Evolutionary conservation across 1,140 invertebrate genomes (phyloP), one percentile per base, ranked within the genome.

Genomic region (Neodiprion fabricii): DNA sequence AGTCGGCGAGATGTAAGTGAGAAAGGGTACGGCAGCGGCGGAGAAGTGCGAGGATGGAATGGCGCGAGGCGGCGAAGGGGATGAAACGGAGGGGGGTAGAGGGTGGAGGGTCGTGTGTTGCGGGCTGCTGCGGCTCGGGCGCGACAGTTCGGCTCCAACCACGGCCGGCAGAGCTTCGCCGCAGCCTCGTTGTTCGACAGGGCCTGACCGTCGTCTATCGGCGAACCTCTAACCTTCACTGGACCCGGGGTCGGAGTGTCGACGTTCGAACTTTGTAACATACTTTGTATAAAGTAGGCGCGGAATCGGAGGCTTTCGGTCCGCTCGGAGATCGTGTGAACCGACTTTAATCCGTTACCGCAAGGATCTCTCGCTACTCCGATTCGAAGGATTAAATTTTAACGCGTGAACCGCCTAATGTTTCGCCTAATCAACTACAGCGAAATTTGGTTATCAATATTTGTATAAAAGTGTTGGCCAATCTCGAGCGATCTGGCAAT

Each of bases 111-210:
- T 85, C 81, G 85, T 84, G 83, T 84, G 84, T 87, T 86, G 87
- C 86, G 84, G 85, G 85, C 86, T 88, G 86, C 87, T 88, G 87
- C 86, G 84, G 83, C 85, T 88, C 87, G 85, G 86, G 86, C 86
- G 85, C 86, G 87, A 87, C 87, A 88, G 87, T 88, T 84, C 86
- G 84, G 81, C 81, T 82, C 82, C 85, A 81, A 85, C 84, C 79
- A 84, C 80, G 82, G 83, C 80, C 80, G 82, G 83, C 77, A 79
- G 78, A 82, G 78, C 82, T 79, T 84, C 85, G 82, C 79, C 53
- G 53, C n/a, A 61, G 53, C 53, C 65, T 48, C 53, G 9, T n/a
- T 49, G 28, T 40, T 40, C 28, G 28, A 2, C 28, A 40, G 28
- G 28, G 28, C 28, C 28, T 40, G 28, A 40, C 28, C 28, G 28